A percentile compares a stretch with the other conserved stretches of the same genome.
phyloP scores from a whole-genome alignment of 2,888 invertebrate genomes.

The Drosophila longiperda region DNA sequence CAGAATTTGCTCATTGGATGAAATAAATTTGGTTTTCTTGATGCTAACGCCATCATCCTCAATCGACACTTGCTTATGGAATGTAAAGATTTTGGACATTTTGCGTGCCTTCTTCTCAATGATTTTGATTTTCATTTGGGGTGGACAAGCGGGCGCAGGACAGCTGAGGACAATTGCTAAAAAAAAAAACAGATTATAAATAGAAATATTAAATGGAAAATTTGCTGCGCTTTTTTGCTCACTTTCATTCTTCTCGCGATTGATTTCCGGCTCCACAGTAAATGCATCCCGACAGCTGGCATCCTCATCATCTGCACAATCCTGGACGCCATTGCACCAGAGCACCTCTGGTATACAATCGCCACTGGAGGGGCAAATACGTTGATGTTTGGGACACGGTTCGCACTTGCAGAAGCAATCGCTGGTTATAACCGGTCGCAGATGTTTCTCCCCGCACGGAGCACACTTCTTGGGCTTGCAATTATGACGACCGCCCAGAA shows the following conservation, averaged over 20 bases:
- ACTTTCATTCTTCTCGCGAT: constrained; percentile 75
- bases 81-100: constrained; percentile 85
- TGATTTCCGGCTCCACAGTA: constrained; percentile 67
- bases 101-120: constrained; percentile 82
- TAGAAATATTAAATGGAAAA: neutral
- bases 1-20: constrained; percentile 73
- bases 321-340: constrained; percentile 93
- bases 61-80: constrained; percentile 79
- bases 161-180: constrained; percentile 82
- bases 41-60: constrained; percentile 77
- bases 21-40: constrained; percentile 77
- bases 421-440: constrained; percentile 87
- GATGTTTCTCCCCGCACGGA: constrained; percentile 86
- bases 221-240: constrained; percentile 43
- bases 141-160: constrained; percentile 85
- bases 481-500: constrained; percentile 89
- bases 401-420: constrained; percentile 92
- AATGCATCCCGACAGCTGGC: constrained; percentile 86
- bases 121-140: constrained; percentile 85
- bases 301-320: constrained; percentile 93
- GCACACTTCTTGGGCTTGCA: constrained; percentile 90
- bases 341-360: constrained; percentile 89
- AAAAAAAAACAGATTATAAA: neutral
- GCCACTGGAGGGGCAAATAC: constrained; percentile 90
- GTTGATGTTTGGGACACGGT: constrained; percentile 88